Base-by-base conservation (phyloP, 2,113 vertebrate species). In the Tragelaphus strepsiceros region DNA sequence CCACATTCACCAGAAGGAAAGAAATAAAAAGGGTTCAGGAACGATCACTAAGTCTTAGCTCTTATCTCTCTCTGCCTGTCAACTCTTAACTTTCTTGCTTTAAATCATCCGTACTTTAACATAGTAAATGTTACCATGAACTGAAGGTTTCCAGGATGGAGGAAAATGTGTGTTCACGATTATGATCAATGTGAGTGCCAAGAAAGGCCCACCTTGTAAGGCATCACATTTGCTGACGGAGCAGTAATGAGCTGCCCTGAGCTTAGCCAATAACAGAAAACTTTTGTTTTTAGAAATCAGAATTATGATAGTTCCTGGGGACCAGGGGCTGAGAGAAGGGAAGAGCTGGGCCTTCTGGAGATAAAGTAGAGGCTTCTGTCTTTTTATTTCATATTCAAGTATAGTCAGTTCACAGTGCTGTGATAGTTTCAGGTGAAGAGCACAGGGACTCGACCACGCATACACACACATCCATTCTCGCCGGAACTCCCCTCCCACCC, bases 21-120 rank as follows among this genome's bases (percentile, higher is more conserved):
- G 43, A 53, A 77, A 88, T 74, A 9, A 77, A 17, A 90, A 80
- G 13, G 8, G 51, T 78, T 88, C 53, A 39, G 46, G 64, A 81
- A 15, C 49, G 32, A 24, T 28, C 82, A 35, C 10, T 46, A 67
- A 24, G 28, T 53, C 56, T 80, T 56, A 59, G 58, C 56, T 61
- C 21, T 78, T 83, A 59, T 71, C 64, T 89, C 59, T 71, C 64
- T 89, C 59, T 12, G 19, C 83, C n/a, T 56, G 26, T 28, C 62
- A 91, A 64, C 30, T 74, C 35, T 84, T 54, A 61, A 64, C 58
- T 64, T 93, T 89, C 53, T 77, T 11, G 0, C 88, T 94, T 96
- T 64, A 78, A 91, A 54, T 54, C 10, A 35, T 67, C 46, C 5
- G 0, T 56, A n/a, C 80, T 81, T 88, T 21, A 61, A 93, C 84